Evolutionary conservation across 2,797 vertebrate genomes (phyloP).

Genomic region (Phyllotis vaccarum): DNA sequence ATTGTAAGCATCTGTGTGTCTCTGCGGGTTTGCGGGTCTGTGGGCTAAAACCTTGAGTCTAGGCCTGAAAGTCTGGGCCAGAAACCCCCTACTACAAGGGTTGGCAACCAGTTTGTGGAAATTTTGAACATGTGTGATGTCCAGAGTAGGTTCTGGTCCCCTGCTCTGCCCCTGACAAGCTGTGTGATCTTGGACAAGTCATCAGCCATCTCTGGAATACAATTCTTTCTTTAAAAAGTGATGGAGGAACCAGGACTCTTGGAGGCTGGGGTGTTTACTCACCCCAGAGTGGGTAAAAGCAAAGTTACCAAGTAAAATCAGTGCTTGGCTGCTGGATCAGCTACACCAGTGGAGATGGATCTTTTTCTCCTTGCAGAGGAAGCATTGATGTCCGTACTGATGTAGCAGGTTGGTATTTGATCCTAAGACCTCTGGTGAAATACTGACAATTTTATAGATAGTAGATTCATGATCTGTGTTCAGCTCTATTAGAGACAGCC

Average conservation of each 20-base stretch:
- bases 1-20: no score
- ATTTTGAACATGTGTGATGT: not conserved
- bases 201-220: not conserved
- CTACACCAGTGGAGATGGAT: no score
- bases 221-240: not conserved
- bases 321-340: not conserved
- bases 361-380: not conserved
- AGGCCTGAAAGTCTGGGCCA: no score
- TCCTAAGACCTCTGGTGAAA: not conserved
- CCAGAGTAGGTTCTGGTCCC: not conserved
- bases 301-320: not conserved
- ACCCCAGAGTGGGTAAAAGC: not conserved
- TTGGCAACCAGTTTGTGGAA: not conserved
- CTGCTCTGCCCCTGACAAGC: not conserved
- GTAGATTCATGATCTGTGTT: not conserved
- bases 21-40: no score
- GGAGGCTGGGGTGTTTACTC: not conserved
- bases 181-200: not conserved
- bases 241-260: not conserved
- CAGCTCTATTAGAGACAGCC: not conserved
- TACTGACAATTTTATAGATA: not conserved
- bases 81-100: no score
- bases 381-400: not conserved
- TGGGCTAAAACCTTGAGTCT: no score
- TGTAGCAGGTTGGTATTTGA: not conserved